Base-by-base conservation (phyloP, 2,113 vertebrate genomes). In the Anguilla japonica region DNA sequence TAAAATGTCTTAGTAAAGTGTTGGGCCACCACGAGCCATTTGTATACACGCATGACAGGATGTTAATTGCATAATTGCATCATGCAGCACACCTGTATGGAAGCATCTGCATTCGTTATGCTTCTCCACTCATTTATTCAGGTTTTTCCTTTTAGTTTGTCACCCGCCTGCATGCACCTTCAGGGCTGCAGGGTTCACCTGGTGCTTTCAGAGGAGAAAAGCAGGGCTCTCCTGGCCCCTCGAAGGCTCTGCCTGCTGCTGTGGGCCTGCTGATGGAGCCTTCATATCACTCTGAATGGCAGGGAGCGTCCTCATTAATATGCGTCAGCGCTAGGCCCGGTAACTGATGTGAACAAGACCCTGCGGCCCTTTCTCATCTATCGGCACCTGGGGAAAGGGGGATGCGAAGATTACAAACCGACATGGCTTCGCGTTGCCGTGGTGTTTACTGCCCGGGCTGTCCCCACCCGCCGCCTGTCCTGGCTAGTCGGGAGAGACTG, bases 301-400 rank as follows among this genome's bases (percentile, higher is more conserved):
- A 13, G 81, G 1, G 41, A 14, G 53, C 7, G 53, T 13, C 0
- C 46, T 53, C 43, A 82, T 53, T 82, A 29, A 82, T 53, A 50
- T 53, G 81, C 46, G 3, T 50, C 81, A 82, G 13, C 13, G 26
- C 46, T 53, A 18, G 41, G 80, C 41, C 43, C 5, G 46, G n/a
- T 82, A 53, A 82, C 53, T 82, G 80, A 82, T 43, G 80, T 82
- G 80, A 82, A 50, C n/a, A 43, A 82, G 81, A 29, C 46, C 29
- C 71, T 29, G n/a, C 34, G 26, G 71, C 29, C n/a, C 71, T 34
- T 34, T 75, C 11, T 34, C 71, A 9, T n/a, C 71, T 75, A 75
- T 75, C n/a, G 0, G 71, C 71, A 29, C 29, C 6, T 34, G 71
- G 26, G 71, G 7, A 29, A n/a, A 34, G n/a, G 16, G 71, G 34